Percentiles rank a stretch among this genome's conserved stretches.
phyloP scores from a whole-genome alignment of 2,113 vertebrate species.

The Illadopsis cleaveri region DNA sequence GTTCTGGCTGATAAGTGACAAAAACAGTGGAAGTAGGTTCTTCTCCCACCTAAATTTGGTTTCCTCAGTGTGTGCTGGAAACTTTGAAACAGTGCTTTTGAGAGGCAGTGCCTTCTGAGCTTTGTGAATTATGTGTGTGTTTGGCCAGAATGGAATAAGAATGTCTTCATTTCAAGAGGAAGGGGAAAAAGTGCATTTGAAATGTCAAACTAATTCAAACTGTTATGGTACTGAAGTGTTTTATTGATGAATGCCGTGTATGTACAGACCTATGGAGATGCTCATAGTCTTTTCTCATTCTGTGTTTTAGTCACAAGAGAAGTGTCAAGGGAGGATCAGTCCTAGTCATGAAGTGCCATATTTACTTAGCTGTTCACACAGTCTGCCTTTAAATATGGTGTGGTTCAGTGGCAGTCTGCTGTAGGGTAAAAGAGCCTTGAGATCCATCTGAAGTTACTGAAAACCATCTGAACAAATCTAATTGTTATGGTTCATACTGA shows the following conservation, averaged over 20 bases:
- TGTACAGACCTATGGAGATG: neutral
- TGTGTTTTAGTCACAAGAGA: neutral
- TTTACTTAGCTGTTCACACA: neutral
- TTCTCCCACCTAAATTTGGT: neutral
- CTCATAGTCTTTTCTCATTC: neutral
- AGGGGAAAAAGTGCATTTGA: neutral
- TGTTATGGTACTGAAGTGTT: neutral
- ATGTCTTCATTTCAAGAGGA: neutral
- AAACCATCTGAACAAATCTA: neutral
- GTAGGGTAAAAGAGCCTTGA: neutral
- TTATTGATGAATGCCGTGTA: neutral
- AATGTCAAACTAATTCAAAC: neutral
- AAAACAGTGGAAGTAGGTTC: neutral
- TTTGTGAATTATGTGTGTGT: neutral
- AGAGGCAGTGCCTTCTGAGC: neutral
- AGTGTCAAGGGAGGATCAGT: neutral
- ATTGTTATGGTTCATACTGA: rapidly evolving
- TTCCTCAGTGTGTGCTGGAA: neutral
- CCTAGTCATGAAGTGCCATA: neutral
- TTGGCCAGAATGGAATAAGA: neutral
- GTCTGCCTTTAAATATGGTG: neutral
- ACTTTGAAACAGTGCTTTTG: neutral
- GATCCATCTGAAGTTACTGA: neutral
- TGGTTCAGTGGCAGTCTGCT: neutral
- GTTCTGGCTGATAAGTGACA: neutral